These are phyloP conservation scores for Cremastinae sp. DNA, from an alignment of 2,888 invertebrate genomes.

Conservation along the genomic window DNA sequence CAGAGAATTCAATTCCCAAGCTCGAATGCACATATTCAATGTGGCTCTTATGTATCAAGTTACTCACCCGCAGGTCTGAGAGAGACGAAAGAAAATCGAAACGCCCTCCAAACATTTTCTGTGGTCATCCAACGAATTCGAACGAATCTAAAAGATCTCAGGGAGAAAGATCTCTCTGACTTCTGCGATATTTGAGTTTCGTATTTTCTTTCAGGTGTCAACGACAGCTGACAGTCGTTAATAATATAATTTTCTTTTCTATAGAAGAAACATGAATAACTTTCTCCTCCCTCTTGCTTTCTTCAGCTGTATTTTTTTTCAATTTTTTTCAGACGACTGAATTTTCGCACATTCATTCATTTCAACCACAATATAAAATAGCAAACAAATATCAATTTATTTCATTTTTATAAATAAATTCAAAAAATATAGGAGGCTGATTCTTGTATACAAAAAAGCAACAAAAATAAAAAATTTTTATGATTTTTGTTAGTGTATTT, in stretches of 20 bases:
- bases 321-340: neutral
- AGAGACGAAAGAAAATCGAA: conserved; percentile 5
- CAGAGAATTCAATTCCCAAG: conserved; percentile 12
- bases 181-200: neutral
- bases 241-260: conserved; percentile 22
- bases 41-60: conserved; percentile 29
- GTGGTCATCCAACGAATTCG: conserved; percentile 35
- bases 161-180: conserved; percentile 28
- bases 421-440: too few relatives aligned
- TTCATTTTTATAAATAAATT: too few relatives aligned
- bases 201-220: conserved; percentile 1
- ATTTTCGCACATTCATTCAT: too few relatives aligned
- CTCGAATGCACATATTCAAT: conserved; percentile 29
- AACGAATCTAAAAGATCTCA: conserved; percentile 9
- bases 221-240: conserved; percentile 35
- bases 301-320: neutral
- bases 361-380: too few relatives aligned
- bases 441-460: too few relatives aligned
- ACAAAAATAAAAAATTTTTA: too few relatives aligned
- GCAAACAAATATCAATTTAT: neutral
- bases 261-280: conserved; percentile 11
- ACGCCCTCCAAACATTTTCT: conserved; percentile 43
- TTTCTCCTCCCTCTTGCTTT: neutral
- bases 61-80: conserved; percentile 44
- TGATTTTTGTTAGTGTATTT: too few relatives aligned